phyloP scores from a whole-genome alignment of 2,797 vertebrate genomes.

The Amphiprion clarkii region DNA sequence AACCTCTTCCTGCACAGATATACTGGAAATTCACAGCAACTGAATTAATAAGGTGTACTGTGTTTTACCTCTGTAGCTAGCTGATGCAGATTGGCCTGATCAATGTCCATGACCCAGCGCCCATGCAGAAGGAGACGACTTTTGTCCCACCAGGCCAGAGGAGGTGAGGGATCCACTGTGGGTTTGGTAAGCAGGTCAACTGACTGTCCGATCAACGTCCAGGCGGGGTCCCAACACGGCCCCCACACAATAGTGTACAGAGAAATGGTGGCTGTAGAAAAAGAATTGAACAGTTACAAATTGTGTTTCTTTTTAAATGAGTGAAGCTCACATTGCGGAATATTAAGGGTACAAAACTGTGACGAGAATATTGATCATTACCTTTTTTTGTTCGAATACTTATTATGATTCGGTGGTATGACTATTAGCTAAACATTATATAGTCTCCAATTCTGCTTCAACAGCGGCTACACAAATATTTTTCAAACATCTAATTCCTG shows the following conservation, averaged over 20 bases:
- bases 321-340: not conserved
- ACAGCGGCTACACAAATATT: no score
- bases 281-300: not conserved
- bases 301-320: not conserved
- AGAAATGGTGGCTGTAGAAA: conserved; percentile 90
- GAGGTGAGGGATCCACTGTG: conserved; percentile 92
- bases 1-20: not conserved
- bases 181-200: conserved; percentile 97
- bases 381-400: not conserved
- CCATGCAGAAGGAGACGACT: conserved; percentile 95
- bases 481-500: not conserved
- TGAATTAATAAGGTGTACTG: conserved; percentile 62
- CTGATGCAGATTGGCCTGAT: conserved; percentile 97
- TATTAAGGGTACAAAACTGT: not conserved
- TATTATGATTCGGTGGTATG: not conserved
- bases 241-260: conserved; percentile 98
- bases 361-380: not conserved
- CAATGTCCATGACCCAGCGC: conserved; percentile 95
- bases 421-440: not conserved
- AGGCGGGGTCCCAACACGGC: conserved; percentile 98
- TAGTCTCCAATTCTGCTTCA: no score
- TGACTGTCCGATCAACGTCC: conserved; percentile 96
- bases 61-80: conserved; percentile 94
- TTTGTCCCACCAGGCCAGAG: conserved; percentile 98
- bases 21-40: not conserved